Base-by-base conservation (phyloP, 1,140 invertebrate species). In the Philotrypesis tridentata region DNA sequence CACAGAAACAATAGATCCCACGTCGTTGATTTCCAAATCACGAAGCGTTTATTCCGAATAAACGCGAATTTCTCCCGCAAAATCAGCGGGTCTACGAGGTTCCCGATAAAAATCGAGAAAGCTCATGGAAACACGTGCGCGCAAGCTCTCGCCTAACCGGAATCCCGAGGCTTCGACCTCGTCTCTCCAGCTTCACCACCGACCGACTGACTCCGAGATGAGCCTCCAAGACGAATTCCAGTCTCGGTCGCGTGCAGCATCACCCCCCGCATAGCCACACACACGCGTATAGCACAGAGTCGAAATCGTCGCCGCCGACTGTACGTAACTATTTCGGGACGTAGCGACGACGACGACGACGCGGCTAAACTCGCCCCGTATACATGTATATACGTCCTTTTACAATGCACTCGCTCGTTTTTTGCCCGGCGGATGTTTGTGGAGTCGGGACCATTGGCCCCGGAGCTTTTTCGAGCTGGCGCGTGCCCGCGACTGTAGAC, bases 251-350 rank as follows among this genome's bases (percentile, higher is more conserved):
- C 67, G 83, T 87, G 88, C 87, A 87, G 88, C 87, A 87, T 84
- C 85, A 89, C 88, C 89, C 89, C 88, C 87, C 83, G 83, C 87
- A 60, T 61, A 31, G 48, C 60, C 21, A n/a, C 2, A 48, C 14
- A 40, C 37, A 40, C 37, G n/a, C n/a, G n/a, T 17, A 33, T 23
- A 27, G n/a, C n/a, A n/a, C n/a, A 25, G 31, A 12, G n/a, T 21
- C 67, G 27, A 8, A 29, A 33, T n/a, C 25, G 29, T 21, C 67
- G 14, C 29, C 14, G 70, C 1, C 31, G 68, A 12, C 29, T n/a
- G n/a, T n/a, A n/a, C n/a, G n/a, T n/a, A 81, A 87, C 89, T 90
- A 90, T 90, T 90, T 90, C 82, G 82, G 87, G 87, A 88, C 85
- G 85, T n/a, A n/a, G n/a, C n/a, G n/a, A n/a, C n/a, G n/a, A n/a